Evolutionary conservation across 2,888 invertebrate species (phyloP), one percentile per base, ranked within the genome.

Genomic region (Drosophila villosipedis): DNA sequence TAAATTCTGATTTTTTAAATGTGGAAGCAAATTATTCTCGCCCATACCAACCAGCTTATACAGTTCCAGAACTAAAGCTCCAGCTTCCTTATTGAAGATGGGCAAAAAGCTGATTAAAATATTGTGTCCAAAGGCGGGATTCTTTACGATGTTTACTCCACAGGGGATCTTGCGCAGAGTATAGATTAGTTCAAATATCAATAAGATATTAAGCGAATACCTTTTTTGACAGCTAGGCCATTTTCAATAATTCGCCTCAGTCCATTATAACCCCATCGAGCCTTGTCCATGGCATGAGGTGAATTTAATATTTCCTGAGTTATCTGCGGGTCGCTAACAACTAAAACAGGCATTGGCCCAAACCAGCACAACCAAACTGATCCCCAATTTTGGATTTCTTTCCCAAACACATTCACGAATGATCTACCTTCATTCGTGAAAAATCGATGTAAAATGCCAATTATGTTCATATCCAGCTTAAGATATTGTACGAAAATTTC

Each of bases 81-180:
- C 77, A 0, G 83, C 77, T 54, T 86, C 90, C n/a, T 70, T 35
- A 74, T 91, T 91, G 31, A 91, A 91, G 19, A 79, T 81, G 28
- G 91, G 87, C 31, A 91, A 53, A 73, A 90, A 91, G 68, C 84
- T 89, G 1, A 88, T 63, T 19, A 91, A 61, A n/a, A 89, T 80
- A 58, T 83, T 87, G 16, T 90, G 82, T 10, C 72, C 78, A 54
- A 91, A 91, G 9, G 91, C 86, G 0, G 91, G 89, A 75, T 91
- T 91, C 75, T 59, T 85, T 91, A 54, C 91, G 80, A 65, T 90
- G 91, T n/a, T 64, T 47, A 61, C 70, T 90, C 91, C 91, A 91
- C 35, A 72, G 37, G 6, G 89, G 82, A 52, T 85, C 91, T 59
- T 12, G 7, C 2, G 25, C 25, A 3, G 2, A 47, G 25, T 25